These are phyloP conservation scores for Frankliniella intonsa DNA, from an alignment of 2,888 invertebrate genomes.

Conservation along the genomic window DNA sequence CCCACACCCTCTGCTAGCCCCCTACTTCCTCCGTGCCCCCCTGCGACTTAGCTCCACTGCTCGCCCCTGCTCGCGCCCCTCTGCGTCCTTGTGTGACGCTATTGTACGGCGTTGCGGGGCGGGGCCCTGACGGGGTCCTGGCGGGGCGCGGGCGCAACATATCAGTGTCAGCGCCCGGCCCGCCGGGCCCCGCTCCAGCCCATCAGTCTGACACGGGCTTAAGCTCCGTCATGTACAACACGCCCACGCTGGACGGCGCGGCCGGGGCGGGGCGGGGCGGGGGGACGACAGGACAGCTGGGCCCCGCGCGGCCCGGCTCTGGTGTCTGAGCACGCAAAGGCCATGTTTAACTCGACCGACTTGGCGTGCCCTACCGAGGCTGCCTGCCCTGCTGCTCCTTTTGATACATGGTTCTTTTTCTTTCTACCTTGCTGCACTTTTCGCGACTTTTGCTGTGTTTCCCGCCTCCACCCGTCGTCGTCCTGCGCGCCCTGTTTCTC, in stretches of 20 bases:
- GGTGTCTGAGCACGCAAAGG: neutral
- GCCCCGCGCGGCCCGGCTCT: neutral
- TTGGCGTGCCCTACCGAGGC: no score
- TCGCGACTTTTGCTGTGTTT: no score
- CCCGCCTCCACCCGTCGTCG: no score
- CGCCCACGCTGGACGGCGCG: neutral
- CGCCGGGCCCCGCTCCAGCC: neutral
- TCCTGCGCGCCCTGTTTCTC: no score
- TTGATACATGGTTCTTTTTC: no score
- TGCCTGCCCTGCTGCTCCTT: no score
- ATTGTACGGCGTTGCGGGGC: no score
- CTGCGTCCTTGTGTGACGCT: neutral
- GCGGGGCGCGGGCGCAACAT: neutral
- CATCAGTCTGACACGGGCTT: slow-evolving; percentile 6
- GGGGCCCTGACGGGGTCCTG: neutral
- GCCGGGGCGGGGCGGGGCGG: neutral
- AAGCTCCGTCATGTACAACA: neutral
- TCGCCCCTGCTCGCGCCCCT: neutral
- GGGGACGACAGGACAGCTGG: neutral
- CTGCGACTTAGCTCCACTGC: no score
- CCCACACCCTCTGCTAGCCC: neutral
- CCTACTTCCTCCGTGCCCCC: neutral
- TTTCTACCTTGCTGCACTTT: no score
- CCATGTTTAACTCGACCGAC: no score
- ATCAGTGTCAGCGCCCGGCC: neutral